Conservation (phyloP, 2,888 invertebrate species). For the Bruchidius siliquastri region DNA sequence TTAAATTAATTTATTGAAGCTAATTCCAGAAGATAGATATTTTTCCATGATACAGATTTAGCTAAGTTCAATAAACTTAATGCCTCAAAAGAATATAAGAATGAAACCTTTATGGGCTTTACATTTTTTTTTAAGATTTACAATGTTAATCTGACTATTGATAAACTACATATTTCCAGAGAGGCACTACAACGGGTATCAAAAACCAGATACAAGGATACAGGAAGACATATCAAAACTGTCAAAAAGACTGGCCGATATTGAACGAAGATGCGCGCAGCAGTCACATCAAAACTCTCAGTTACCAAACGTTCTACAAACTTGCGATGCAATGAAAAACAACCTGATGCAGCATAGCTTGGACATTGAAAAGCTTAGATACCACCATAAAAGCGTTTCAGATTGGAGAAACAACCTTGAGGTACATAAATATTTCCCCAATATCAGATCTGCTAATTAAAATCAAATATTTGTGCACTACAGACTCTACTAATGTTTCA, state of each 20-base stretch:
- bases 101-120: no score
- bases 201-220: conserved; percentile 10
- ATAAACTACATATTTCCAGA: conserved; percentile 11
- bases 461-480: no score
- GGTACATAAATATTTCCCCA: not conserved
- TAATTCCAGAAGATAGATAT: no score
- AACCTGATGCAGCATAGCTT: conserved; percentile 20
- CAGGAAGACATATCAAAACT: conserved; percentile 25
- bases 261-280: conserved; percentile 18
- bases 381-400: conserved; percentile 47
- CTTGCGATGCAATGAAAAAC: conserved; percentile 18
- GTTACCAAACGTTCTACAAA: conserved; percentile 3
- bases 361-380: conserved; percentile 35
- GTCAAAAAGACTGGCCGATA: conserved; percentile 22
- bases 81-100: no score
- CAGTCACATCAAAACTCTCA: conserved; percentile 10
- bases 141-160: no score
- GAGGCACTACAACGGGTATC: conserved; percentile 8
- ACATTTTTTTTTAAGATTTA: no score
- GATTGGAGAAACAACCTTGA: conserved; percentile 53
- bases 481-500: no score
- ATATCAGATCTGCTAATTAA: no score
- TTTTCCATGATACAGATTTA: no score
- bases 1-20: no score
- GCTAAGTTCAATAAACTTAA: no score